Evolutionary conservation across 2,113 vertebrate genomes (phyloP).

Genomic region (Bombycilla garrulus): DNA sequence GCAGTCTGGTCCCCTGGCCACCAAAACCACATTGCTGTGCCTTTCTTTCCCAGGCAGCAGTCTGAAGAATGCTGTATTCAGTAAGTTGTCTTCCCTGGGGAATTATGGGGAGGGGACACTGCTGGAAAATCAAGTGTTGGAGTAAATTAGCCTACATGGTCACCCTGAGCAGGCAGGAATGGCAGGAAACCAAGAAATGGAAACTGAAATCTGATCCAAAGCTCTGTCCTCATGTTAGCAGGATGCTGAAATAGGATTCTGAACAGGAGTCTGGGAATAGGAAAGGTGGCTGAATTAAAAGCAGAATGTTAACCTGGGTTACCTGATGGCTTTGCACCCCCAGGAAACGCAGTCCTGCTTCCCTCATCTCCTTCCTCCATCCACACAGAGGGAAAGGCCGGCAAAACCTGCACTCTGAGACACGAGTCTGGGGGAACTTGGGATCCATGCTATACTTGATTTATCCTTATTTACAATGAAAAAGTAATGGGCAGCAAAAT

Average conservation of each 20-base stretch:
- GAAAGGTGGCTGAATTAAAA: neutral
- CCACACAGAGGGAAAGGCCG: neutral
- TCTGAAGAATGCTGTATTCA: neutral
- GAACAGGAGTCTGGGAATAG: neutral
- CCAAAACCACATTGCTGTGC: neutral
- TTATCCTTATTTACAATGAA: neutral
- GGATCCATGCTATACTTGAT: no score
- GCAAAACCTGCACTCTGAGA: neutral
- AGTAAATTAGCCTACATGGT: neutral
- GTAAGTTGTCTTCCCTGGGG: neutral
- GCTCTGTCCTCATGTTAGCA: neutral
- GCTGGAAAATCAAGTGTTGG: neutral
- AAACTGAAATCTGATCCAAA: neutral
- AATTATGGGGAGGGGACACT: rapidly evolving
- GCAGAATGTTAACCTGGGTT: neutral
- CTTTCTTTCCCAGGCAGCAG: neutral
- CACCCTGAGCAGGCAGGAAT: neutral
- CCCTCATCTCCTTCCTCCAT: neutral
- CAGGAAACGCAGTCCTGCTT: neutral
- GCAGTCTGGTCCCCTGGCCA: neutral
- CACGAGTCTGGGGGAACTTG: neutral
- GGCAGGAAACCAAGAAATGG: neutral
- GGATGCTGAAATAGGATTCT: neutral
- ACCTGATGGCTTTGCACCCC: neutral
- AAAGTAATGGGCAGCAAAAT: neutral